Evolutionary conservation across 2,888 invertebrate species (phyloP), one percentile per base, ranked within the genome.

Genomic region (Habroteleia sp.): DNA sequence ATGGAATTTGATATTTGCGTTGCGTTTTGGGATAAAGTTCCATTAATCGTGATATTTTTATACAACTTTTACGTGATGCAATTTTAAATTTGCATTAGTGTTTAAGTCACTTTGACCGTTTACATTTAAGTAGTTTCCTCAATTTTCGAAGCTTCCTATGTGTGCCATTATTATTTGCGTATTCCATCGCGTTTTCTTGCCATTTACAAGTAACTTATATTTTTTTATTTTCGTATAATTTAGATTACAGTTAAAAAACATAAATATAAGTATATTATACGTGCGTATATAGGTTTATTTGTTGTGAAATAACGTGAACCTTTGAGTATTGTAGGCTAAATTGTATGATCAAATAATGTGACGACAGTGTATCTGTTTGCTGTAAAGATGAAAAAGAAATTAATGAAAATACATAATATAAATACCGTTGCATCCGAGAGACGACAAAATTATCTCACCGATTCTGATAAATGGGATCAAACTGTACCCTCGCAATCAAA

Each of bases 131-230:
- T 37, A 69, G 52, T 56, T 71, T 66, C 41, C 44, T 54, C 71
- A 39, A 66, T 78, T 69, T 35, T 74, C 46, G 74, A 82, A 76
- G 79, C 76, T 80, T 81, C 80, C 77, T 75, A 74, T 71, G 58
- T 37, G 83, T 83, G 83, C 84, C 84, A 82, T 83, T 76, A 48
- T 69, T 72, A 72, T 65, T 80, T 74, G 25, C 71, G 75, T 50
- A 54, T 46, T 7, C 54, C 73, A 50, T 56, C 42, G 74, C 44
- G 37, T 10, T 62, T 65, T 78, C 77, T 82, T 82, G 80, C 80
- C 80, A 79, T 74, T 74, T 14, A 35, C 29, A 6, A 17, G 39
- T 35, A 14, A 29, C 35, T 54, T 52, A 8, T 50, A 58, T 50
- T 39, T 58, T 63, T 65, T 50, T 39, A 31, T 54, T 46, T 63